Evolutionary conservation across 64 coral and sea anemone genomes (phyloP).

Genomic region (Catalaphyllia jardinei): DNA sequence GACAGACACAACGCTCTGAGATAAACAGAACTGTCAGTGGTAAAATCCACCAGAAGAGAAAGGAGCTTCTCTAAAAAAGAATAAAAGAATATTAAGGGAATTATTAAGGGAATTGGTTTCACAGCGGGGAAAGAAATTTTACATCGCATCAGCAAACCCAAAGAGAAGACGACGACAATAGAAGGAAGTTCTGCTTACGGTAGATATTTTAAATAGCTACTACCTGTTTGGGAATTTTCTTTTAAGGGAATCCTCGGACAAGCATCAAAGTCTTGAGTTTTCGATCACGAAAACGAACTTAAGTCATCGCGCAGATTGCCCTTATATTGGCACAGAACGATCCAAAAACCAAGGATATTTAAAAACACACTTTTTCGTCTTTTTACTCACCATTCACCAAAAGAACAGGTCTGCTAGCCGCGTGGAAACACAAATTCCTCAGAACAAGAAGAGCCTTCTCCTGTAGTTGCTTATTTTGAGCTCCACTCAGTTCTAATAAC

Average conservation of each 20-base stretch:
- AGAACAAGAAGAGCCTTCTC: constrained; percentile 79
- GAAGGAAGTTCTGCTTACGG: not conserved
- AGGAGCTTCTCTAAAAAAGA: constrained; percentile 69
- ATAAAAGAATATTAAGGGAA: no score
- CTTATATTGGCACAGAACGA: no score
- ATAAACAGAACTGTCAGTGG: constrained; percentile 53
- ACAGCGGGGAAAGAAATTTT: no score
- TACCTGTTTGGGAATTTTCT: no score
- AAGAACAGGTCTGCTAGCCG: constrained; percentile 76
- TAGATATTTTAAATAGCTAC: no score
- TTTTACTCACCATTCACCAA: constrained; percentile 75
- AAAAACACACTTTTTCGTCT: not conserved
- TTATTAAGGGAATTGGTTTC: not conserved
- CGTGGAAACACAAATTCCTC: constrained; percentile 97
- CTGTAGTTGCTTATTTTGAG: constrained; percentile 47
- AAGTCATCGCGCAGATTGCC: no score
- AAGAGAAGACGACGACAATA: not conserved
- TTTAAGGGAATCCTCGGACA: no score
- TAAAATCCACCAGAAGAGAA: constrained; percentile 65
- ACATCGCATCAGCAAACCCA: not conserved
- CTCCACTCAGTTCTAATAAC: constrained; percentile 64
- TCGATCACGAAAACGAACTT: no score
- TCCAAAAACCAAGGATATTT: no score
- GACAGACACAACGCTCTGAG: constrained; percentile 73
- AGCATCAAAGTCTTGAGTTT: no score